Evolutionary conservation across 2,888 invertebrate species (phyloP).

Genomic region (Thelaira solivaga): DNA sequence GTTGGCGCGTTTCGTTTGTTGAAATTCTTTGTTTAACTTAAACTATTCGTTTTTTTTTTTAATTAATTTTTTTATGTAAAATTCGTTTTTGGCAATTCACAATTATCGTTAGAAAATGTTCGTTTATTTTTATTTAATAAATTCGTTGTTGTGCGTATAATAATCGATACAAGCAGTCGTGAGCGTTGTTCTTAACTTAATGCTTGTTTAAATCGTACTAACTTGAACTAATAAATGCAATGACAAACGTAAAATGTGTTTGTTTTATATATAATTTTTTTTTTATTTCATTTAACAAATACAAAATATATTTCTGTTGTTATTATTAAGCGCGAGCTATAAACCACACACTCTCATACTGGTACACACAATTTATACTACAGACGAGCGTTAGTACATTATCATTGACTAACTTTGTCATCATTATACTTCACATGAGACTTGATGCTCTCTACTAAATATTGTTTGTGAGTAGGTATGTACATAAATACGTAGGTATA

Average conservation of each 20-base stretch:
- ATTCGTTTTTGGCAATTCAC: no score
- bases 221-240: slow-evolving; percentile 52
- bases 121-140: no score
- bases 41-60: no score
- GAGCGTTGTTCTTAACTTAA: slow-evolving; percentile 47
- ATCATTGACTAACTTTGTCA: slow-evolving; percentile 24
- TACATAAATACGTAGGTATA: no score
- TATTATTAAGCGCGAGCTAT: slow-evolving; percentile 49
- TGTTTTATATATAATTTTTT: slow-evolving; percentile 12
- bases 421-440: slow-evolving; percentile 24
- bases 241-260: slow-evolving; percentile 56
- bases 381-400: slow-evolving; percentile 39
- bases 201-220: slow-evolving; percentile 58
- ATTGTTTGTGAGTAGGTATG: no score
- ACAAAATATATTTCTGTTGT: slow-evolving; percentile 14
- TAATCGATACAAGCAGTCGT: slow-evolving; percentile 29
- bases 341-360: slow-evolving; percentile 26
- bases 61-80: no score
- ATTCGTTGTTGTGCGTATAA: slow-evolving; percentile 22
- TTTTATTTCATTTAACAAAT: neutral
- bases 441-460: slow-evolving; percentile 17
- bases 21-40: no score
- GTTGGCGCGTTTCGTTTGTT: no score
- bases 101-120: no score
- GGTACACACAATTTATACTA: slow-evolving; percentile 15